Base-by-base conservation (phyloP, 2,797 vertebrate genomes). In the Channa striata region DNA sequence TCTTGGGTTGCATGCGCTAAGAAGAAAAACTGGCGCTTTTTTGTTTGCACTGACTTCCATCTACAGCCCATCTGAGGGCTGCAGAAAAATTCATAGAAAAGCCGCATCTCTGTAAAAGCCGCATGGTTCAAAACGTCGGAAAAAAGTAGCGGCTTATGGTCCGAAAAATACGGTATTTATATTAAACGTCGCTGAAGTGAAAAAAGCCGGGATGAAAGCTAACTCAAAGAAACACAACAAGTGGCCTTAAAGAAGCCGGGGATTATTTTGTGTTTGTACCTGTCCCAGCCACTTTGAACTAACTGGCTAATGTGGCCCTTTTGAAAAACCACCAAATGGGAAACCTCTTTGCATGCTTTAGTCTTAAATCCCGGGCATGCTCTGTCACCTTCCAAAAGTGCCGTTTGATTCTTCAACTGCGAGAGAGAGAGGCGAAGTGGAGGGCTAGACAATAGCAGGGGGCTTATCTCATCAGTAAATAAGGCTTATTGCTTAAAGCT, bases 401-500 rank as follows among this genome's bases (percentile, higher is more conserved):
- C 92, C 89, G 89, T 95, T 92, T 94, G 94, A 93, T 93, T 94
- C 92, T 91, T 94, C 91, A 85, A 72, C 89, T 86, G 80, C 69
- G 25, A 86, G 90, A 93, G 90, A 94, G 94, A 94, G 93, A 91
- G 92, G 93, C 86, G 90, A 93, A 95, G 94, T 93, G 89, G 90
- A 93, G 89, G 5, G 85, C 87, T 83, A 94, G 93, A 96, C 95
- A 96, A 96, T 94, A 78, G 91, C 64, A 63, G 67, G 83, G 86
- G 91, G 93, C 93, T 95, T 94, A 96, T 96, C 95, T 96, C 93
- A 95, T 95, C 94, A 95, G 93, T 95, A 96, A 97, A 95, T 94
- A 94, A 94, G 91, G 91, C 93, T 93, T 93, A 92, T 93, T 95
- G 94, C 95, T 95, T 89, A 87, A 90, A 90, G 94, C 93, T 91